Conservation (phyloP, 2,797 vertebrate genomes). For the Myoxocephalus aenaeus region DNA sequence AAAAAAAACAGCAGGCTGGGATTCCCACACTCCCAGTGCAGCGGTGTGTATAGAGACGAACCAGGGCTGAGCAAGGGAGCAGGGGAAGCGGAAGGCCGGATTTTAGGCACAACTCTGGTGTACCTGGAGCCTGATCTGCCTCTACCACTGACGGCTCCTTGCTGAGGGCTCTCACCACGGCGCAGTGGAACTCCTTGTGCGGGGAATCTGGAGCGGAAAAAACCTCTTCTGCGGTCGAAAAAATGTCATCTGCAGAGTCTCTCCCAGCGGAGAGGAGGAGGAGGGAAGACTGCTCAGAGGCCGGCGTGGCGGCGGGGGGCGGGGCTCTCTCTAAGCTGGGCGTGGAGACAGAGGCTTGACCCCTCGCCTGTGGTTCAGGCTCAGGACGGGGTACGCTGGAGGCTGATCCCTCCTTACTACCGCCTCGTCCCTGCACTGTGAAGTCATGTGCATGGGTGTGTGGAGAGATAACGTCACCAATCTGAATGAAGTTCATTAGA, state of each 20-base stretch:
- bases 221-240: slow-evolving; percentile 50
- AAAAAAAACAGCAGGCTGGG: slow-evolving; percentile 69
- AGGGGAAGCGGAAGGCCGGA: slow-evolving; percentile 57
- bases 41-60: slow-evolving; percentile 10
- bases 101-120: slow-evolving; percentile 52
- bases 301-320: slow-evolving; percentile 34
- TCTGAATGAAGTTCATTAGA: slow-evolving; percentile 13
- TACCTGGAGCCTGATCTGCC: slow-evolving; percentile 82
- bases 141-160: slow-evolving; percentile 73
- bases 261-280: slow-evolving; percentile 26
- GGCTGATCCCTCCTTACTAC: slow-evolving; percentile 46
- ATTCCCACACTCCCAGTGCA: slow-evolving; percentile 58
- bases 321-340: slow-evolving; percentile 47
- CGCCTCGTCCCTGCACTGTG: slow-evolving; percentile 60
- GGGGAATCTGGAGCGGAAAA: slow-evolving; percentile 71
- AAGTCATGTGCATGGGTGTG: slow-evolving; percentile 37
- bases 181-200: slow-evolving; percentile 87
- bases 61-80: slow-evolving; percentile 56
- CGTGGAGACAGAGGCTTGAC: slow-evolving; percentile 33
- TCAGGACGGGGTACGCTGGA: slow-evolving; percentile 40
- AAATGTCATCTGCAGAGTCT: slow-evolving; percentile 60
- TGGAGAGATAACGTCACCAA: slow-evolving; percentile 73
- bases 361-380: slow-evolving; percentile 27
- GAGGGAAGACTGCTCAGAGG: slow-evolving; percentile 41
- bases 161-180: slow-evolving; percentile 86